Evolutionary conservation across 2,113 vertebrate genomes (phyloP), one percentile per base, ranked within the genome.

Genomic region (Sciurus niger): DNA sequence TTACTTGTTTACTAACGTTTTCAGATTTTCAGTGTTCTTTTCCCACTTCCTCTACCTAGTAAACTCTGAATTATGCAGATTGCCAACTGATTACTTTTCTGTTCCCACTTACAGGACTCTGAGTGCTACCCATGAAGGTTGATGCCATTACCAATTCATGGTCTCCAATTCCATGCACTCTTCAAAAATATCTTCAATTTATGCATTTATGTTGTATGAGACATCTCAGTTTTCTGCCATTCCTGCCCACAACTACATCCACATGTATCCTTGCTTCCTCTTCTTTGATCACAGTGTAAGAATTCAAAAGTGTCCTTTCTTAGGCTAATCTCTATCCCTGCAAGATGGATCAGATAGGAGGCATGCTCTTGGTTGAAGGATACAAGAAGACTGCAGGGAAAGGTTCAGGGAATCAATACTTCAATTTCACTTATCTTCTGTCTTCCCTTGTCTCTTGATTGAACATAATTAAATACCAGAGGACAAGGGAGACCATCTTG

Each of bases 121-220:
- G 46, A 40, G 34, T 55, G 14, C 8, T 46, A 28, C 8, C 10
- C 3, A 12, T 12, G 32, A 67, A 89, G 40, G 25, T 22, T 90
- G 32, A 70, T n/a, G 28, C 67, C 46, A 40, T 73, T 28, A 80
- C 32, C 76, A 20, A 43, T 77, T 76, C 17, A 32, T 24, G 8
- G 55, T 77, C 63, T 95, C 20, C n/a, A 53, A 89, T 84, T 92
- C 46, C 30, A 37, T 60, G 11, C 3, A 80, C 28, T 72, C 72
- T 87, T 72, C 60, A 68, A 95, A 96, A 20, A 90, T 88, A 24
- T 6, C 34, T 80, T 93, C 43, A 79, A 55, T 68, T 25, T 92
- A 55, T n/a, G 24, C 4, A n/a, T 74, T n/a, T 51, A 74, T 55
- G 24, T 88, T 46, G 40, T 11, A 10, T 82, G 46, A 72, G 77